Evolutionary conservation across 1,140 invertebrate species (phyloP).

Genomic region (Drusus annulatus): DNA sequence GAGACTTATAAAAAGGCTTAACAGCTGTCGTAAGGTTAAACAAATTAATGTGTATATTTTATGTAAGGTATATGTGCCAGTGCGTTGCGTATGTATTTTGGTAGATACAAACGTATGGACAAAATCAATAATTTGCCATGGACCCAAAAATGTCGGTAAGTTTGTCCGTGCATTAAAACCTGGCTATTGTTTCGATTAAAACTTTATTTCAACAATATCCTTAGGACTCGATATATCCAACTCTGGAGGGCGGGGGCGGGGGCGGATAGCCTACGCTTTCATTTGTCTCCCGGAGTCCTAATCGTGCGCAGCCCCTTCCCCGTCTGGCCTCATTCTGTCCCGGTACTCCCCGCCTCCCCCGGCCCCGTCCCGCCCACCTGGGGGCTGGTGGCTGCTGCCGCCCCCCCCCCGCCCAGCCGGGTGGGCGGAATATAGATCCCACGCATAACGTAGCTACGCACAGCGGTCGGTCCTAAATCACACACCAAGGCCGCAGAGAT

Average conservation of each 20-base stretch:
- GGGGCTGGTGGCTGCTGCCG: conserved; percentile 3
- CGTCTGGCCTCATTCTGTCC: conserved; percentile 33
- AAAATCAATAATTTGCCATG: no score
- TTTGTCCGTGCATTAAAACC: background rate
- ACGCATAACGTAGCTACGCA: conserved; percentile 14
- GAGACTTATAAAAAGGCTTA: no score
- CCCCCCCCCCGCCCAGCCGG: background rate
- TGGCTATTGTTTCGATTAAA: conserved; percentile 4
- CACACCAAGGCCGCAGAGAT: conserved; percentile 27
- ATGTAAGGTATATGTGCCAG: no score
- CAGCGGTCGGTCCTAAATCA: conserved; percentile 26
- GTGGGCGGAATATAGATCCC: background rate
- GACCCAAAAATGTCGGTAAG: no score
- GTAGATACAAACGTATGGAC: no score
- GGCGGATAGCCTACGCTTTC: conserved; percentile 49
- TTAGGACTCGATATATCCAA: conserved; percentile 15
- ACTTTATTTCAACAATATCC: conserved; percentile 31
- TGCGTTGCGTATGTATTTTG: no score
- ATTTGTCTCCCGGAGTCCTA: conserved; percentile 55
- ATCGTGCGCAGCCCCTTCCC: conserved; percentile 45
- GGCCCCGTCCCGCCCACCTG: conserved; percentile 30
- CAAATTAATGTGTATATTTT: no score
- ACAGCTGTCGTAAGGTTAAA: no score
- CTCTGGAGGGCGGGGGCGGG: conserved; percentile 12
- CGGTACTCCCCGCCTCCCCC: background rate